These are phyloP conservation scores for Pristionchus japonicus DNA, from an alignment of 2,888 invertebrate genomes.

Conservation along the genomic window DNA sequence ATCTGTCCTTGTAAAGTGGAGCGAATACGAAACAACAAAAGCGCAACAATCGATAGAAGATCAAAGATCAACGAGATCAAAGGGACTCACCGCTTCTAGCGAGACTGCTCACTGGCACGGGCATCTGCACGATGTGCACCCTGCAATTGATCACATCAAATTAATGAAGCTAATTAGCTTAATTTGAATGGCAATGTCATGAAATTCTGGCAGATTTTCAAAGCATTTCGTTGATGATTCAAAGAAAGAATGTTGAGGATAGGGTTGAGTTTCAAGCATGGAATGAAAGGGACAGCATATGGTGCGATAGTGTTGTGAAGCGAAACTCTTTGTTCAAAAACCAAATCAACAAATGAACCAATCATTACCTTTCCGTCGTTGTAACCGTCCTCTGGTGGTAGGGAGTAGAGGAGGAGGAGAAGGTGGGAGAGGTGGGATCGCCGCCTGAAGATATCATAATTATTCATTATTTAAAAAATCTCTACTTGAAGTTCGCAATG, in stretches of 20 bases:
- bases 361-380: conserved; percentile 30
- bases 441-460: conserved; percentile 3
- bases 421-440: conserved; percentile 35
- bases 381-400: conserved; percentile 47
- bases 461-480: neutral
- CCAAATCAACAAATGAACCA: too few species aligned
- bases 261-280: too few species aligned
- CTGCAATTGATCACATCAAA: too few species aligned
- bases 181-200: too few species aligned
- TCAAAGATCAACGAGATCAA: neutral
- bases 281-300: neutral
- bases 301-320: neutral
- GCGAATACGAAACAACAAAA: too few species aligned
- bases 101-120: conserved; percentile 37
- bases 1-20: too few species aligned
- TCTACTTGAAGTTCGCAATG: too few species aligned
- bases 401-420: conserved; percentile 15
- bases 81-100: conserved; percentile 37
- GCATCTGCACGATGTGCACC: conserved; percentile 49
- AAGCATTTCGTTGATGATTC: too few species aligned
- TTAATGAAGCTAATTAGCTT: too few species aligned
- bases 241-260: too few species aligned
- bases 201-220: too few species aligned
- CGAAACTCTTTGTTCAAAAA: neutral
- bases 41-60: too few species aligned